Percentiles rank a stretch among this genome's conserved stretches.
Evolutionary conservation across 2,888 invertebrate genomes (phyloP).

Genomic region (Lithosia quadra): DNA sequence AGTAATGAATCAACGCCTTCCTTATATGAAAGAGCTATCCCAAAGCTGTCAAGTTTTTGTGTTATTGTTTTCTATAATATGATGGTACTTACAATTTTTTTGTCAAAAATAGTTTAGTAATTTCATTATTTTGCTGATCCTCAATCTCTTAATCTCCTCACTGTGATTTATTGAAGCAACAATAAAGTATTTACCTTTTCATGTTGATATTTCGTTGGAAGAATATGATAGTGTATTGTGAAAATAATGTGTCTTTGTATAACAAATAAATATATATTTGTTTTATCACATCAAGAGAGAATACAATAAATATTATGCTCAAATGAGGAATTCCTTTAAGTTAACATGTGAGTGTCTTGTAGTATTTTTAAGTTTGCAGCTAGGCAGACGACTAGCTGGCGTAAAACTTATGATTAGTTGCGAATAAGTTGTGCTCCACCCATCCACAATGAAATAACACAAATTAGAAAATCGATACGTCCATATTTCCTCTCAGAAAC

Average conservation of each 20-base stretch:
- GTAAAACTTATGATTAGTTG: background rate
- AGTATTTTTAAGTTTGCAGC: background rate
- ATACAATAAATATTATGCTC: no score
- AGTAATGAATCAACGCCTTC: conserved; percentile 12
- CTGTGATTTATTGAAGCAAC: background rate
- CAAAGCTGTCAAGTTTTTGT: background rate
- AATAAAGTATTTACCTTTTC: background rate
- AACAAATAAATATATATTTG: background rate
- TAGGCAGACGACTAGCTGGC: background rate
- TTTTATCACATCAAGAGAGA: background rate
- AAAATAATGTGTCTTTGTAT: background rate
- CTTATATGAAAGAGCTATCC: background rate
- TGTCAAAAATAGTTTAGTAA: background rate
- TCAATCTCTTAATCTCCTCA: background rate
- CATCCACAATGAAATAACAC: conserved; percentile 7
- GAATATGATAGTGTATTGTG: background rate
- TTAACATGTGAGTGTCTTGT: no score
- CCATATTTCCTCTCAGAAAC: conserved; percentile 10
- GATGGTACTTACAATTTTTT: no score
- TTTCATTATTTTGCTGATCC: background rate
- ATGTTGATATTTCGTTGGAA: background rate
- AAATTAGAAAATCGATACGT: conserved; percentile 6
- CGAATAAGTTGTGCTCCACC: background rate
- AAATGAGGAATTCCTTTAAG: no score
- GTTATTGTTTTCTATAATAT: background rate